Evolutionary conservation across 2,797 vertebrate genomes (phyloP), one percentile per base, ranked within the genome.

Genomic region (Momotus momota): DNA sequence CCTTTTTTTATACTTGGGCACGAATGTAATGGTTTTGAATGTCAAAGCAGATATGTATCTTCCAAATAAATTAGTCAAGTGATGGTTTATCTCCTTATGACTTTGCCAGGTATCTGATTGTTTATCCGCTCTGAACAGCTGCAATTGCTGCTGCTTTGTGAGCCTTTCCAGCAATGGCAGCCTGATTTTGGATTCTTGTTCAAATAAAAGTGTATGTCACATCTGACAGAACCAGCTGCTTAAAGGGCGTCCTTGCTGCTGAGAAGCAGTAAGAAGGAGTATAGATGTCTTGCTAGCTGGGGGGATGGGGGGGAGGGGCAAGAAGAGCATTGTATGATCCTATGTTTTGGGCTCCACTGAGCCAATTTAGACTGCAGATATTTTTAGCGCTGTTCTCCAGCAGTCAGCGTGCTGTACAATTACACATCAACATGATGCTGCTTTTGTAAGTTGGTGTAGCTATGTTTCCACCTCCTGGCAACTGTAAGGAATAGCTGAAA

Each of bases 391-490:
- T 65, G 2, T 57, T 65, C 54, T 88, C 84, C 48, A 57, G 81
- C 91, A 60, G 55, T 73, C 62, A 90, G 57, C 31, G 1, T 3
- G 4, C 86, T 87, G 51, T 23, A 82, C 48, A 29, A 49, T 45
- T 41, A 19, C 79, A 84, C 35, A 62, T 6, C 49, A 74, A 19
- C 61, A 11, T 0, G 5, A 33, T 27, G 79, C 67, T 67, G 60
- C 86, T 70, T 14, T 20, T 16, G 3, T 9, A 31, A 51, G 22
- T 71, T 61, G 31, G 77, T 94, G 93, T 90, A 91, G 82, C 90
- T 88, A 49, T 93, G 88, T 95, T 96, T 96, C 96, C 96, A 94
- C 86, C 96, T 96, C 67, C 94, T 95, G 96, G 96, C 71, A 54
- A 4, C 72, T 74, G 2, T 6, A 22, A 77, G 93, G 82, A 96